A percentile compares a stretch with the other conserved stretches of the same genome.
These are phyloP conservation scores for Ciconia boyciana DNA, from an alignment of 2,113 vertebrate species.

Conservation along the genomic window DNA sequence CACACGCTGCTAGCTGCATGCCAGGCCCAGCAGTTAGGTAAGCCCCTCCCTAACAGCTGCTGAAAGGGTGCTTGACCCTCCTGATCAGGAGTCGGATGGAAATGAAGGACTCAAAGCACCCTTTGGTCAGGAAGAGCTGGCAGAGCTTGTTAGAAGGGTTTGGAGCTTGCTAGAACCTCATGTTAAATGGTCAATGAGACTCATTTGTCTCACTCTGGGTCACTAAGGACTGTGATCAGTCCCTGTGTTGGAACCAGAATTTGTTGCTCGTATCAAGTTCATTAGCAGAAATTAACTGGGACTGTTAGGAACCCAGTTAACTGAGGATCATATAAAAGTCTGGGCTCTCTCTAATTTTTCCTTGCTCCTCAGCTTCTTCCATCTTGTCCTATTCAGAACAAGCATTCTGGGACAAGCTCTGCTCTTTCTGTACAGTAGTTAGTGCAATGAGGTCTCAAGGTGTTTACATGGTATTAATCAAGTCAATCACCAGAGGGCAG, in stretches of 20 bases:
- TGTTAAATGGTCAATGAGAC: neutral
- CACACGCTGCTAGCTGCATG: accelerated
- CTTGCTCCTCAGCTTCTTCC: neutral
- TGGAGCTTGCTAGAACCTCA: neutral
- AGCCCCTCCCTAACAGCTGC: neutral
- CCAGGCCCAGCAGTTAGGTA: neutral
- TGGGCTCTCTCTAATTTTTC: neutral
- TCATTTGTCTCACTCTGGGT: neutral
- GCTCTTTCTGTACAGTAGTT: neutral
- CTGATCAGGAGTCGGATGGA: neutral
- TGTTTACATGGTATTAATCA: slow-evolving; percentile 44
- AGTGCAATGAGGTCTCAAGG: neutral
- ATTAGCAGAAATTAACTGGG: neutral
- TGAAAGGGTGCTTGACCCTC: neutral
- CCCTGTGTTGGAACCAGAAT: neutral
- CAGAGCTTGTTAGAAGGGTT: neutral
- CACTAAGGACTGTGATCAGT: neutral
- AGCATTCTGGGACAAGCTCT: neutral
- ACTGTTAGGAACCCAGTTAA: neutral
- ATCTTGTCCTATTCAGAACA: neutral
- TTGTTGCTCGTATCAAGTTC: neutral
- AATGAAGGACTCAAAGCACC: neutral
- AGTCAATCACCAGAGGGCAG: slow-evolving; percentile 40
- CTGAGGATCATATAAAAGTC: neutral
- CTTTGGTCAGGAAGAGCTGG: neutral